Evolutionary conservation across 1,140 invertebrate genomes (phyloP), one percentile per base, ranked within the genome.

Genomic region (Anastrepha obliqua): DNA sequence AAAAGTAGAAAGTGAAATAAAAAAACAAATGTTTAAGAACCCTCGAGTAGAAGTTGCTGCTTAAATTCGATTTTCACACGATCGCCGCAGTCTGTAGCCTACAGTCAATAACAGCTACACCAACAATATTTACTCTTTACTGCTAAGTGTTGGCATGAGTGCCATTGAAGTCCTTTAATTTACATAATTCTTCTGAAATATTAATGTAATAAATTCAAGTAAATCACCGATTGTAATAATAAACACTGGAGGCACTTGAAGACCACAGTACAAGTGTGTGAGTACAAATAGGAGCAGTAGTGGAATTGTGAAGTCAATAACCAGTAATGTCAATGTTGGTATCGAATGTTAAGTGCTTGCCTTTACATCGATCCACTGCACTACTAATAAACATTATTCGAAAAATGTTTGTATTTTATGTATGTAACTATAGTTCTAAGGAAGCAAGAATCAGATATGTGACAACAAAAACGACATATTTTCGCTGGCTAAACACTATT

Each of bases 131-230:
- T 81, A 58, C 74, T 81, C 74, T 20, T 8, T 55, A n/a, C 47
- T 20, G 17, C 6, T 47, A 81, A 55, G 74, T 81, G 51, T 58
- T 81, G 51, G 51, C 17, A 9, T 55, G 47, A 55, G 74, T 81
- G n/a, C 20, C 47, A 74, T 47, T 74, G 44, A 74, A 74, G 70
- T 74, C 70, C 70, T 74, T 74, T 74, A 74, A 74, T 74, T 74
- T 74, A 74, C 70, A 74, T 74, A 74, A 74, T 74, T 74, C 70
- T 20, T 8, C 44, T 42, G 70, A 74, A 74, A 74, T 74, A 9
- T 74, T 74, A 47, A 74, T 74, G 47, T 51, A 47, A 74, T 47
- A 74, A 74, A 74, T 74, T 74, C 70, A 44, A 74, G 70, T 74
- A 74, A 74, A 74, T 47, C 70, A 81, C 74, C 51, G 47, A 9